Evolutionary conservation across 2,113 vertebrate genomes (phyloP), one percentile per base, ranked within the genome.

Genomic region (Sinocyclocheilus anshuiensis): DNA sequence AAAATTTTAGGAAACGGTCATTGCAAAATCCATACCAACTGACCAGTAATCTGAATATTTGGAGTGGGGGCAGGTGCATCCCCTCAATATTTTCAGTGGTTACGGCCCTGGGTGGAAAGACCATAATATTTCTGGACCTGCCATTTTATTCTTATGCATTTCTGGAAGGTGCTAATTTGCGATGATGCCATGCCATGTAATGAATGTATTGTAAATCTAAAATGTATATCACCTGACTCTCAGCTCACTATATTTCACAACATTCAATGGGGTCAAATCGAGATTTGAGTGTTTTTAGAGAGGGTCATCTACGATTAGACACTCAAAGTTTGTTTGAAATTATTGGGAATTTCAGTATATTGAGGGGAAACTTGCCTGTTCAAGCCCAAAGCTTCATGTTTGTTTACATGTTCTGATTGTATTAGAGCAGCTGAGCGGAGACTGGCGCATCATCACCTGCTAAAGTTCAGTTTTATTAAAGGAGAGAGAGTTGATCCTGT

Each of bases 401-500:
- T 94, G 93, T 94, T 94, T 94, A 94, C 93, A 93, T 92, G 91
- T 91, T 90, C 92, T 93, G 92, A 94, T 92, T 94, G 93, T 94
- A 94, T 93, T 93, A 94, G 91, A 93, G 91, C 90, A 92, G 86
- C 89, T 88, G 88, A 69, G 85, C 89, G 87, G 89, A 89, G 82
- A 78, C 87, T 36, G 71, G 85, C 69, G 71, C 79, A 67, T 92
- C 92, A 92, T 92, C 89, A 75, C 65, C 89, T 87, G 83, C 81
- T 87, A 83, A 84, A 59, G 85, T 90, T 90, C 86, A 88, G 89
- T 91, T 88, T 92, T 91, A 89, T 90, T 92, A 59, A 83, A 67
- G 36, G 59, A 86, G 85, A 33, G 63, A 74, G 69, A 42, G 82
- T 83, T 74, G 82, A 84, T 84, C 50, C 45, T 55, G 48, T 69